Evolutionary conservation across 2,888 invertebrate genomes (phyloP), one percentile per base, ranked within the genome.

Genomic region (Leucophenga montana): DNA sequence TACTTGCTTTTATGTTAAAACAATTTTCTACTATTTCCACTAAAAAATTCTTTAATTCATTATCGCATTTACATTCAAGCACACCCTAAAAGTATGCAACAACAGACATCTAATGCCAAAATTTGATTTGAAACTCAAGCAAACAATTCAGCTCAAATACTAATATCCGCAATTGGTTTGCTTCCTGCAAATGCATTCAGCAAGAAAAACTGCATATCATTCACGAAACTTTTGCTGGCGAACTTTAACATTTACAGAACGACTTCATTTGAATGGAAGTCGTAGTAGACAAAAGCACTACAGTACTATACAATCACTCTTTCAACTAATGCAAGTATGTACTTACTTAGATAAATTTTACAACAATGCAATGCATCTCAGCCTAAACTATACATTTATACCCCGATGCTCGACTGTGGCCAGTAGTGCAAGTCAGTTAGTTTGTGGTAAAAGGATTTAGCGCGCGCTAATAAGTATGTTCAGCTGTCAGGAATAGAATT

Each of bases 401-500:
- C n/a, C 11, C 39, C 39, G 11, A 39, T 4, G 4, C 9, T 39
- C 11, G 39, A 5, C 39, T 39, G 39, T 8, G 39, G 39, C 39
- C 1, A 39, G 1, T 39, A 11, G n/a, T n/a, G n/a, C n/a, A n/a
- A n/a, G n/a, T 18, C 16, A 61, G 61, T 61, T 61, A n/a, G 33
- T 1, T 8, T 39, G 57, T n/a, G 61, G 39, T 18, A 61, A 61
- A 61, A 39, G 39, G 61, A 61, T 61, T 39, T 61, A 33, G 18
- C 61, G 8, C 11, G 18, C 61, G 61, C 61, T 61, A 61, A 61
- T 61, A 61, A 61, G 61, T 61, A 61, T 61, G 61, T 61, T 61
- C 39, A 61, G 44, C 61, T 61, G 61, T 61, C 61, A 39, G 61
- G 16, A 16, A 18, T 39, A 22, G 18, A 39, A 61, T 61, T 61